phyloP scores from a whole-genome alignment of 2,113 vertebrate species.

The Callorhinus ursinus region DNA sequence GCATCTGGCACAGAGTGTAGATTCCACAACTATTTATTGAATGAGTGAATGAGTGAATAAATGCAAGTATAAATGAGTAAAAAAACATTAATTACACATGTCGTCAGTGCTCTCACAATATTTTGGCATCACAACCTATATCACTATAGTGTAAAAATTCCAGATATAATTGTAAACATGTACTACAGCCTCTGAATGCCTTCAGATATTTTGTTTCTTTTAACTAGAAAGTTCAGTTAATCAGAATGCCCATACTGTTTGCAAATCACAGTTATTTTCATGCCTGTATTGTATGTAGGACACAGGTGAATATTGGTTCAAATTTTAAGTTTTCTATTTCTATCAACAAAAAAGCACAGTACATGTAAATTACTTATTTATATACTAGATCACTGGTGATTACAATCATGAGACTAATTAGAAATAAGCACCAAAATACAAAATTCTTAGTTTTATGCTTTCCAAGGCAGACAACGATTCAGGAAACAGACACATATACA shows the following conservation, averaged over 20 bases:
- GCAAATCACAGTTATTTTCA: background rate
- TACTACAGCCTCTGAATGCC: background rate
- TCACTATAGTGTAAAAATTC: background rate
- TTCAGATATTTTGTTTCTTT: background rate
- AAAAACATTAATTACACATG: background rate
- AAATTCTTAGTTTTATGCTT: conserved; percentile 15
- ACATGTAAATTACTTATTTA: conserved; percentile 13
- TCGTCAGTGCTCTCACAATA: background rate
- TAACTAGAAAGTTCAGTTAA: conserved; percentile 2
- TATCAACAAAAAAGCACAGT: background rate
- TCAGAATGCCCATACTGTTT: background rate
- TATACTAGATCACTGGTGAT: background rate
- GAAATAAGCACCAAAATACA: background rate
- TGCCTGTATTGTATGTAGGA: background rate
- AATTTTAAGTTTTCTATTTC: conserved; percentile 41
- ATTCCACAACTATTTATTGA: background rate
- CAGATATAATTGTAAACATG: background rate
- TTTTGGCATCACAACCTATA: background rate
- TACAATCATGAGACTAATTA: background rate
- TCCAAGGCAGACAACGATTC: background rate
- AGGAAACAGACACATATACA: background rate
- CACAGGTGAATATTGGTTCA: background rate
- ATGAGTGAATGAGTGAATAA: conserved; percentile 36
- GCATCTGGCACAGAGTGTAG: background rate
- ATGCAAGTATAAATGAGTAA: background rate